Evolutionary conservation across 2,888 invertebrate species (phyloP).

Genomic region (Dynastes maya): DNA sequence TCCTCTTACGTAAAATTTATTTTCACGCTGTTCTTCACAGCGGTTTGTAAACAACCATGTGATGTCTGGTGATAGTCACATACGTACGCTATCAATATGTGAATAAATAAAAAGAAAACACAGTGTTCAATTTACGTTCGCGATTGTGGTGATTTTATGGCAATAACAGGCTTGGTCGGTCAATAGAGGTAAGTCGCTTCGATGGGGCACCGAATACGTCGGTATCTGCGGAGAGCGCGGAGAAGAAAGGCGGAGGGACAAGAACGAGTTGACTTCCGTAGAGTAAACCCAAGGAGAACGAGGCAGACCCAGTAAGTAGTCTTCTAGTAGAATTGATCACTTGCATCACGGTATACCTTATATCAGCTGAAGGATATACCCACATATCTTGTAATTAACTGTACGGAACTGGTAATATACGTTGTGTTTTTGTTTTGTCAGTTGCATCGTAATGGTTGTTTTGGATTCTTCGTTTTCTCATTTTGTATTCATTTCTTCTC

Average conservation of each 20-base stretch:
- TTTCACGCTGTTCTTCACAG: slow-evolving; percentile 10
- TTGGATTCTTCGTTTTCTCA: slow-evolving; percentile 16
- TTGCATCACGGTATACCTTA: slow-evolving; percentile 55
- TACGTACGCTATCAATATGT: slow-evolving; percentile 29
- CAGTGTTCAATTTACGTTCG: slow-evolving; percentile 54
- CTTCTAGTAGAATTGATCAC: slow-evolving; percentile 49
- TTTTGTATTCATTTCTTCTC: slow-evolving; percentile 30
- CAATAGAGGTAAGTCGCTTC: slow-evolving; percentile 47
- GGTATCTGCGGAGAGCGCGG: slow-evolving; percentile 38
- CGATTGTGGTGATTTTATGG: slow-evolving; percentile 57
- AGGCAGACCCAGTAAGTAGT: slow-evolving; percentile 49
- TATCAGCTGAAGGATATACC: slow-evolving; percentile 55
- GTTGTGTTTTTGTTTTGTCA: slow-evolving; percentile 51
- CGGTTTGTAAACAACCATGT: slow-evolving; percentile 27
- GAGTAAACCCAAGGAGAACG: slow-evolving; percentile 56
- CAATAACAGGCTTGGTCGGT: slow-evolving; percentile 57
- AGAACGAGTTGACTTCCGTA: slow-evolving; percentile 55
- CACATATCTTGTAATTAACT: slow-evolving; percentile 58
- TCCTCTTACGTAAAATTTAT: slow-evolving; percentile 29
- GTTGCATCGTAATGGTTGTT: slow-evolving; percentile 15
- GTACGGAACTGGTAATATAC: slow-evolving; percentile 55
- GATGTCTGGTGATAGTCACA: slow-evolving; percentile 30
- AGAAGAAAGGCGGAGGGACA: slow-evolving; percentile 45
- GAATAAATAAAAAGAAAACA: slow-evolving; percentile 47
- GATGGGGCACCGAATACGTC: slow-evolving; percentile 30